A percentile compares a stretch with the other conserved stretches of the same genome.
These are phyloP conservation scores for Alligator mississippiensis DNA, from an alignment of 2,113 vertebrate species.

Conservation along the genomic window DNA sequence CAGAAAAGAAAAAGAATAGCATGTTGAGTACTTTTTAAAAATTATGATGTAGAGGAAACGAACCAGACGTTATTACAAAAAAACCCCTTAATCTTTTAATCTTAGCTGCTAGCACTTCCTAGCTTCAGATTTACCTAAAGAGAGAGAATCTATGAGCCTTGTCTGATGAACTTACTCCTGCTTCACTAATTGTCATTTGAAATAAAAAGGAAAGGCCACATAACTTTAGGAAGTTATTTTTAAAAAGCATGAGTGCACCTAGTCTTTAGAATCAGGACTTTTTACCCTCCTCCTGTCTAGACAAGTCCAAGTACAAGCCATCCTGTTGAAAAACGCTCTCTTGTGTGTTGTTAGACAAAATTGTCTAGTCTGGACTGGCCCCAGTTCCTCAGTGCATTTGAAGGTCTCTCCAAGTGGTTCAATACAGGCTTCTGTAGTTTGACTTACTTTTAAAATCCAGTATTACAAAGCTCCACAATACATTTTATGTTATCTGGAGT, in stretches of 20 bases:
- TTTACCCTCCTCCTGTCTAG: conserved; percentile 69
- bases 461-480: background rate
- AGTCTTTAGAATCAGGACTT: conserved; percentile 74
- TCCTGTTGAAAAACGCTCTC: conserved; percentile 73
- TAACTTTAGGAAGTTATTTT: conserved; percentile 61
- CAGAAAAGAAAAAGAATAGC: background rate
- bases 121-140: conserved; percentile 40
- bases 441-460: background rate
- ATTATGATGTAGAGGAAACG: background rate
- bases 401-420: conserved; percentile 25
- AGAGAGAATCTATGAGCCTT: conserved; percentile 7
- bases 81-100: background rate
- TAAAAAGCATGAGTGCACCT: conserved; percentile 73
- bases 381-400: background rate
- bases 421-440: background rate
- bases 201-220: conserved; percentile 59
- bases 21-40: background rate
- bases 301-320: conserved; percentile 76
- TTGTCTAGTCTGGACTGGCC: conserved; percentile 43
- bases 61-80: background rate
- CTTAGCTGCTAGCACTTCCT: background rate
- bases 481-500: background rate
- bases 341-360: conserved; percentile 68
- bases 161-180: conserved; percentile 59
- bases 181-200: conserved; percentile 80